These are phyloP conservation scores for Amphipoea oculea DNA, from an alignment of 2,888 invertebrate species.

Conservation along the genomic window DNA sequence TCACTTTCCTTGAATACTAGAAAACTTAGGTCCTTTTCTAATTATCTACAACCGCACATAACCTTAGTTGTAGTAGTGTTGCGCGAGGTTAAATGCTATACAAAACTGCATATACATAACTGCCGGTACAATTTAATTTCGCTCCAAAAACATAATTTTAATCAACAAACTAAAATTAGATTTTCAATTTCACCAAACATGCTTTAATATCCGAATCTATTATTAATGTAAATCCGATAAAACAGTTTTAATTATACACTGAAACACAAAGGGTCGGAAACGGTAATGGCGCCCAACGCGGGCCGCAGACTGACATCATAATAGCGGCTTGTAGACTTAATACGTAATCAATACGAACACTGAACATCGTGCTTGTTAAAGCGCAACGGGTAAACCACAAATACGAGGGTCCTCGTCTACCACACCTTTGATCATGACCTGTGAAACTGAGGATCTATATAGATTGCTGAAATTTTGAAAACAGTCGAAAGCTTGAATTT, in stretches of 20 bases:
- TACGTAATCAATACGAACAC: slow-evolving; percentile 63
- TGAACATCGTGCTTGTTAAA: slow-evolving; percentile 55
- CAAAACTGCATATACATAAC: neutral
- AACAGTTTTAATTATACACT: slow-evolving; percentile 63
- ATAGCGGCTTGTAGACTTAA: slow-evolving; percentile 61
- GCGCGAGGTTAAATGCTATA: neutral
- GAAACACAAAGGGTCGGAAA: slow-evolving; percentile 60
- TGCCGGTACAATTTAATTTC: slow-evolving; percentile 32
- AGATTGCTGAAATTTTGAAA: slow-evolving; percentile 43
- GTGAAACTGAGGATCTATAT: slow-evolving; percentile 50
- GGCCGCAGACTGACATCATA: slow-evolving; percentile 63
- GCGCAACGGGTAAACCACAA: slow-evolving; percentile 57
- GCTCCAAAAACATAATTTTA: slow-evolving; percentile 47
- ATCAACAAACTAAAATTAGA: slow-evolving; percentile 60
- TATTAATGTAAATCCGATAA: slow-evolving; percentile 64
- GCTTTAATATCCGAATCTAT: slow-evolving; percentile 64
- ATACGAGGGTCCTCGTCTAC: slow-evolving; percentile 46
- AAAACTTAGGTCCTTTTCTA: neutral
- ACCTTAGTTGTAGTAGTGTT: neutral
- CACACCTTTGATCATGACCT: slow-evolving; percentile 63
- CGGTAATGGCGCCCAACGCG: slow-evolving; percentile 71
- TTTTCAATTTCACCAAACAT: slow-evolving; percentile 60
- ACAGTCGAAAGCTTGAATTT: neutral
- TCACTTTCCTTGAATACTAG: neutral
- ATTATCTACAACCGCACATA: neutral